Conservation (phyloP, 2,113 vertebrate species). For the Gavialis gangeticus region DNA sequence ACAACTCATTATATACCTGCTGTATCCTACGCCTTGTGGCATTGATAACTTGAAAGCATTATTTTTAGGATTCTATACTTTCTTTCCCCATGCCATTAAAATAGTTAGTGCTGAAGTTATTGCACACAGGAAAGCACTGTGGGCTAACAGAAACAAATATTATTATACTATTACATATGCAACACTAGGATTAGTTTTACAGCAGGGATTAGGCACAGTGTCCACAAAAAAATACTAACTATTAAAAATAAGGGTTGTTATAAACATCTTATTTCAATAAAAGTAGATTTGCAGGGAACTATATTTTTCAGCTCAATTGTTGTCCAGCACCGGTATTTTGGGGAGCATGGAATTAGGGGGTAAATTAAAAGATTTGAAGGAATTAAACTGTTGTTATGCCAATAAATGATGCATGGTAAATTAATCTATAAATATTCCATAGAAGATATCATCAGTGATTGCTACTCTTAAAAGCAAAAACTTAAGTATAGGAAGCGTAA, state of each 20-base stretch:
- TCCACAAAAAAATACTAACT: neutral
- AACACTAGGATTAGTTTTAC: conserved; percentile 47
- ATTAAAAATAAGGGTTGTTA: conserved; percentile 38
- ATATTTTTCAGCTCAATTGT: conserved; percentile 21
- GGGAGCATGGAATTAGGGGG: neutral
- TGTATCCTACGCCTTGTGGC: neutral
- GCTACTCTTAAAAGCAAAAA: neutral
- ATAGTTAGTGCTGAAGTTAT: conserved; percentile 61
- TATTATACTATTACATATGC: conserved; percentile 21
- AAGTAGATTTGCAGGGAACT: conserved; percentile 13
- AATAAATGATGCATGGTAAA: neutral
- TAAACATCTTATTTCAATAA: conserved; percentile 48
- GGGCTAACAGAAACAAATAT: conserved; percentile 2
- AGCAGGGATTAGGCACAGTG: neutral
- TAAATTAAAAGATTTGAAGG: conserved; percentile 31
- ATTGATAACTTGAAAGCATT: neutral
- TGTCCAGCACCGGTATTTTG: conserved; percentile 39
- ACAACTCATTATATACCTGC: conserved; percentile 19
- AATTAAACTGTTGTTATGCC: conserved; percentile 8
- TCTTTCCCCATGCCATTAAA: conserved; percentile 25
- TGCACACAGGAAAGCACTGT: conserved; percentile 23
- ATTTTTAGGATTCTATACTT: neutral
- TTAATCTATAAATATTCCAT: neutral
- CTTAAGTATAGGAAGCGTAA: neutral
- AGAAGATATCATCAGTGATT: neutral